Conservation (phyloP, 2,888 invertebrate species). For the Ochlodes sylvanus region DNA sequence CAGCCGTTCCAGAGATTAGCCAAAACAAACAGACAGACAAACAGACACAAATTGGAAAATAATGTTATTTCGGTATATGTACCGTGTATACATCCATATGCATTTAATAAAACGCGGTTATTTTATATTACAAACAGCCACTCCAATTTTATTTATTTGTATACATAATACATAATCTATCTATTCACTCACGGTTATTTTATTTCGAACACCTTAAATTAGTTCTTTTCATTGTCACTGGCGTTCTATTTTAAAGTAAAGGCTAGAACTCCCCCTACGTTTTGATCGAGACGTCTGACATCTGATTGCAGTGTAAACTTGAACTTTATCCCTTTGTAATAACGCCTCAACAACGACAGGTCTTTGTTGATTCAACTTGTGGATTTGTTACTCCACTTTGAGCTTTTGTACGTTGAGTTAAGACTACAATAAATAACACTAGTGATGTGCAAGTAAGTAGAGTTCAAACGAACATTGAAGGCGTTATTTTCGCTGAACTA, state of each 20-base stretch:
- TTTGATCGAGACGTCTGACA: conserved; percentile 46
- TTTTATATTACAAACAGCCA: no score
- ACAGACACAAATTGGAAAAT: no score
- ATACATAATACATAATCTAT: no score
- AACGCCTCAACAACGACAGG: background rate
- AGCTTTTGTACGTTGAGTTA: conserved; percentile 28
- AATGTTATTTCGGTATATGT: no score
- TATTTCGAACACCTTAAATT: conserved; percentile 23
- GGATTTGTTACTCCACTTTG: conserved; percentile 26
- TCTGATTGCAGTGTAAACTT: background rate
- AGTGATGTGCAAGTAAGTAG: conserved; percentile 36
- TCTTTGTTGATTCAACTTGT: conserved; percentile 2
- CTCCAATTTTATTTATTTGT: no score
- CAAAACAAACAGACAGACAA: no score
- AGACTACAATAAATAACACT: conserved; percentile 1
- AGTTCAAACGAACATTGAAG: conserved; percentile 45
- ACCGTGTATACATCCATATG: no score
- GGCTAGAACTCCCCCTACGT: conserved; percentile 51
- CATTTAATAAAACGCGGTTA: no score
- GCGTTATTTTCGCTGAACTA: conserved; percentile 49
- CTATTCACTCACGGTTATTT: no score
- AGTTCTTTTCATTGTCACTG: conserved; percentile 61
- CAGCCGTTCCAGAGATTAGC: no score
- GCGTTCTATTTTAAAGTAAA: conserved; percentile 60
- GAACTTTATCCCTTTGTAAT: conserved; percentile 19